Evolutionary conservation across 2,888 invertebrate genomes (phyloP).

Genomic region (Acanthosepion pharaonis): DNA sequence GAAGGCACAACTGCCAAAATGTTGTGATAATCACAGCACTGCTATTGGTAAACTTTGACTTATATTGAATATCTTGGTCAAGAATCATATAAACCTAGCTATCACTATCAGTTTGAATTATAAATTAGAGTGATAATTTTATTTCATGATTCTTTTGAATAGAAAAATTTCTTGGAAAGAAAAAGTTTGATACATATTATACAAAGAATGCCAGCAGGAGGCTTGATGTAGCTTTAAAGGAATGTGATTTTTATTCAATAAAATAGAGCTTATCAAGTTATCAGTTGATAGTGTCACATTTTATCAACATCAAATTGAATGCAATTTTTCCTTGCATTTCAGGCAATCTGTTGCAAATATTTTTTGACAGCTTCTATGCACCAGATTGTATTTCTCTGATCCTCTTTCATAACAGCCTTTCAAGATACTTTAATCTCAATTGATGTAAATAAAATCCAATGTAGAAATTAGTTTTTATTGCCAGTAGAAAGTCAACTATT

Average conservation of each 20-base stretch:
- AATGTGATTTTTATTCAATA: conserved; percentile 20
- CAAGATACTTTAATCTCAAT: too few species aligned
- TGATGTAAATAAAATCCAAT: too few species aligned
- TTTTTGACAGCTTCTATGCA: neutral
- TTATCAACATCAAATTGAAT: neutral
- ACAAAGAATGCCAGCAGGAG: neutral
- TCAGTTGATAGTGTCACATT: neutral
- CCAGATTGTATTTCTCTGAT: too few species aligned
- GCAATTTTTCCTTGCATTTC: neutral
- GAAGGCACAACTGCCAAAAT: too few species aligned
- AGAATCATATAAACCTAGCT: too few species aligned
- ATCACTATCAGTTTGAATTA: too few species aligned
- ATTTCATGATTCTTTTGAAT: neutral
- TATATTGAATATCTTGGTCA: too few species aligned
- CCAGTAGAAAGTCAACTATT: too few species aligned
- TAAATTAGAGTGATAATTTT: neutral
- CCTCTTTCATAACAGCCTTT: too few species aligned
- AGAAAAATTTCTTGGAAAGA: neutral
- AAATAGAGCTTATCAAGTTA: neutral
- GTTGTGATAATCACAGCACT: too few species aligned
- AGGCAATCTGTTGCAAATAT: neutral
- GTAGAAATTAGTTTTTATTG: too few species aligned
- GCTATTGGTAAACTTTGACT: too few species aligned
- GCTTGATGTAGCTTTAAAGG: neutral
- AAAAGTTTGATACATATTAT: neutral